phyloP scores from a whole-genome alignment of 2,113 vertebrate species.

The Grantiella picta region DNA sequence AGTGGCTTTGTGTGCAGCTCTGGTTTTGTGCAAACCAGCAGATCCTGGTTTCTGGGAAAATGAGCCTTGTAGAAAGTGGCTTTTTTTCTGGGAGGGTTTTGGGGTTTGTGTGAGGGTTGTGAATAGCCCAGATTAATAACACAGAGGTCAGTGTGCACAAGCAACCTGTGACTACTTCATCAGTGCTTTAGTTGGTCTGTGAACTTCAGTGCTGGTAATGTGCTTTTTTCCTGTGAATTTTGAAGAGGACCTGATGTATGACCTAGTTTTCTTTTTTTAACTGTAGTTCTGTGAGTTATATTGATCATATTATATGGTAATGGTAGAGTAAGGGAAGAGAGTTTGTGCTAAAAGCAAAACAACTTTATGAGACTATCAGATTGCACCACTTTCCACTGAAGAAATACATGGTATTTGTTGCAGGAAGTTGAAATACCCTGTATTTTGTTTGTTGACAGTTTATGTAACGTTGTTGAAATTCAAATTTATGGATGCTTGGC shows the following conservation, averaged over 20 bases:
- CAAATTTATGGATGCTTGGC: not conserved
- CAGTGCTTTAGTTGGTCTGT: not conserved
- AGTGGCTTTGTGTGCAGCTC: not conserved
- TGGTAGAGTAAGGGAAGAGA: not conserved
- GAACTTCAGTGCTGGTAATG: not conserved
- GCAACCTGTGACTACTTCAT: not conserved
- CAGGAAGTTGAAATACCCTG: slow-evolving; percentile 29
- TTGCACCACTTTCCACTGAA: not conserved
- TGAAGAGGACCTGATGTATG: not conserved
- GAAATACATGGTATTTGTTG: not conserved
- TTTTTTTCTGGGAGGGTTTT: not conserved
- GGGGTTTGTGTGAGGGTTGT: rapidly evolving
- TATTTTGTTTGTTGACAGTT: slow-evolving; percentile 49
- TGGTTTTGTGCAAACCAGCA: not conserved
- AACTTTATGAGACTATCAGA: not conserved
- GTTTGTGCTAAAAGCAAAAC: slow-evolving; percentile 1
- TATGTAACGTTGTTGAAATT: slow-evolving; percentile 31
- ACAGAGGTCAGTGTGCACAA: not conserved
- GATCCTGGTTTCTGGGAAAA: not conserved
- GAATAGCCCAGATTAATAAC: not conserved
- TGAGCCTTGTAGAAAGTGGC: not conserved
- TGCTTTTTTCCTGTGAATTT: not conserved
- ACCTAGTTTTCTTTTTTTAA: not conserved
- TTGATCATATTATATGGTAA: not conserved
- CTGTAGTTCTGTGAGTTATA: not conserved